Base-by-base conservation (phyloP, 2,888 invertebrate genomes). In the Thera obeliscata region DNA sequence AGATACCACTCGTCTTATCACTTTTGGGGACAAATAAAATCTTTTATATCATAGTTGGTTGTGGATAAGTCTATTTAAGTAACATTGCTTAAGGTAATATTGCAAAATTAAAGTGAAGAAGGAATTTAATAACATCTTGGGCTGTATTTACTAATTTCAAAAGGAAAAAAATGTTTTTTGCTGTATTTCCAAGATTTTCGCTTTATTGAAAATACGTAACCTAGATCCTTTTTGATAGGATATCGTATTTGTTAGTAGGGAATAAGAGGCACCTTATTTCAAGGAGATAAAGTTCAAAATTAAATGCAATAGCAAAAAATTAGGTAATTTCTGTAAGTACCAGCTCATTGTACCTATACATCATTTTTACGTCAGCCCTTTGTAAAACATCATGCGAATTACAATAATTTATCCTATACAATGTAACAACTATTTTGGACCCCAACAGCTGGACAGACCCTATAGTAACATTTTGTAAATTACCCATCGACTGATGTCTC, bases 331-430 rank as follows among this genome's bases (percentile, higher is more conserved):
- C 3, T 55, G 9, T n/a, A 46, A 72, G 74, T 66, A 73, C 70
- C 69, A 74, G 66, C 75, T 74, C 74, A 76, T 77, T 76, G 75
- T 73, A 75, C 73, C 74, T 78, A 83, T 82, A 82, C 80, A 77
- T 78, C 76, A 80, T 80, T 81, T 78, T 78, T 71, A 75, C 73
- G 76, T 73, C 73, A 64, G 67, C 78, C 80, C 81, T 80, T 86
- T 83, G 82, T 85, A 76, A 81, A 80, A 78, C 80, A 70, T 81
- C 80, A 77, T 77, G 77, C 82, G 84, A 90, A 91, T 91, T 84
- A 89, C 86, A 86, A 87, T 91, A 87, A 91, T 91, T 91, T 87
- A 85, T 79, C 78, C 78, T 72, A 76, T 77, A 88, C 86, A 89
- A 89, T 88, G 86, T 84, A 86, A 86, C 79, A 63, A 68, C 64